Conservation (phyloP, 2,888 invertebrate genomes). For the Drosophila setosimentum region DNA sequence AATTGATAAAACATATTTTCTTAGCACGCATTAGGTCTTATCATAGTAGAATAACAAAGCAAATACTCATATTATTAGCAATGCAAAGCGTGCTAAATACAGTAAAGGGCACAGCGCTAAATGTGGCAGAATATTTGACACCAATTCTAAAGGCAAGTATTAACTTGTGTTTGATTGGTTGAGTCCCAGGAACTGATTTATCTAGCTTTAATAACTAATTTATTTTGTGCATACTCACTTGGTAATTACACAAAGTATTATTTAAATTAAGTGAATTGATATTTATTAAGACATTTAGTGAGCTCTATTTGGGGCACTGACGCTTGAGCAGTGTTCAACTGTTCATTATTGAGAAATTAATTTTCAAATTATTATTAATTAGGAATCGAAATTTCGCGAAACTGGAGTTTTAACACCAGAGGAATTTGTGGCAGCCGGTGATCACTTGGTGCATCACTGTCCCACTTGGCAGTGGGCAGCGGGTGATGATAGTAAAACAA, state of each 20-base stretch:
- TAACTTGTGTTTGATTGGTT: not conserved
- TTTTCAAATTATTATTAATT: slow-evolving; percentile 17
- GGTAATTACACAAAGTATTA: not conserved
- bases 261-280: slow-evolving; percentile 10
- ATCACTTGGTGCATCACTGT: slow-evolving; percentile 99
- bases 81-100: slow-evolving; percentile 99
- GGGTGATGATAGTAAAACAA: slow-evolving; percentile 95
- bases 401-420: slow-evolving; percentile 99
- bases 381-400: slow-evolving; percentile 99
- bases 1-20: slow-evolving; percentile 28
- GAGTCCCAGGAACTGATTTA: not conserved
- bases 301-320: slow-evolving; percentile 11
- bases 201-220: not conserved
- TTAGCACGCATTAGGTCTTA: slow-evolving; percentile 26
- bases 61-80: slow-evolving; percentile 46
- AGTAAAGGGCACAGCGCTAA: slow-evolving; percentile 97
- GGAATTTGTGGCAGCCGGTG: slow-evolving; percentile 99
- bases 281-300: not conserved
- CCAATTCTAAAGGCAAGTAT: slow-evolving; percentile 95
- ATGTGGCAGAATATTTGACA: slow-evolving; percentile 98
- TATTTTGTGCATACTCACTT: not conserved
- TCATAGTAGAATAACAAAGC: slow-evolving; percentile 30
- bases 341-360: slow-evolving; percentile 3
- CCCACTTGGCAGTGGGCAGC: slow-evolving; percentile 99
- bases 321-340: slow-evolving; percentile 5